Evolutionary conservation across 92 coral and sea anemone species (phyloP).

Genomic region (Paragorgia papillata): DNA sequence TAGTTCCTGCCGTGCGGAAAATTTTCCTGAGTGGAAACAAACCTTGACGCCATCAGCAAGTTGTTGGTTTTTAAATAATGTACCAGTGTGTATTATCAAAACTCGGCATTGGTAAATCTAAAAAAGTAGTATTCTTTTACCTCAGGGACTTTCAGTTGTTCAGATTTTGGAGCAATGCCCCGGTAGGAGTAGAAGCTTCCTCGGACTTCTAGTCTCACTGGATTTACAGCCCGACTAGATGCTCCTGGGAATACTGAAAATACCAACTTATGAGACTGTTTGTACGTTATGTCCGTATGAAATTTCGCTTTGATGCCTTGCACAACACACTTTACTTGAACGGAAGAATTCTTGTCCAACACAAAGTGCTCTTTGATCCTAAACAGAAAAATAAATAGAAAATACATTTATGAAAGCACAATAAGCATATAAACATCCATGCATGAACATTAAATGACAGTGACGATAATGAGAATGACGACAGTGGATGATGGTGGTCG

Average conservation of each 20-base stretch:
- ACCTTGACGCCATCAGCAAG: too few relatives aligned
- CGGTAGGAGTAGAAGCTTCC: conserved; percentile 85
- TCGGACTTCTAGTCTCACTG: conserved; percentile 74
- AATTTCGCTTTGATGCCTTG: conserved; percentile 71
- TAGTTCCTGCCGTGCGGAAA: too few relatives aligned
- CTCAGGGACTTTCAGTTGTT: conserved; percentile 26
- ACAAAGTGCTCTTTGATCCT: conserved; percentile 80
- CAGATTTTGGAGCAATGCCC: conserved; percentile 70
- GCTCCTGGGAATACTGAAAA: conserved; percentile 81
- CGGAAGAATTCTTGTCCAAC: conserved; percentile 71
- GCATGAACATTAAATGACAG: too few relatives aligned
- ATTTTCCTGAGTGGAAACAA: too few relatives aligned
- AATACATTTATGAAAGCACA: not conserved
- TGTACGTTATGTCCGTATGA: conserved; percentile 80
- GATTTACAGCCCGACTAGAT: conserved; percentile 73
- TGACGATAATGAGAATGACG: too few relatives aligned
- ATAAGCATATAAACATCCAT: too few relatives aligned
- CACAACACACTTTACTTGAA: conserved; percentile 88
- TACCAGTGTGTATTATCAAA: too few relatives aligned
- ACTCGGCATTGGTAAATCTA: too few relatives aligned
- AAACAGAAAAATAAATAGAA: not conserved
- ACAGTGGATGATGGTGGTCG: too few relatives aligned
- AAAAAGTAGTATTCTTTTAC: too few relatives aligned
- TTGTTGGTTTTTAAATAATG: too few relatives aligned
- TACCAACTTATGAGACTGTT: conserved; percentile 90